Percentiles rank a stretch among this genome's conserved stretches.
These are phyloP conservation scores for Leucania comma DNA, from an alignment of 2,888 invertebrate species.

Conservation along the genomic window DNA sequence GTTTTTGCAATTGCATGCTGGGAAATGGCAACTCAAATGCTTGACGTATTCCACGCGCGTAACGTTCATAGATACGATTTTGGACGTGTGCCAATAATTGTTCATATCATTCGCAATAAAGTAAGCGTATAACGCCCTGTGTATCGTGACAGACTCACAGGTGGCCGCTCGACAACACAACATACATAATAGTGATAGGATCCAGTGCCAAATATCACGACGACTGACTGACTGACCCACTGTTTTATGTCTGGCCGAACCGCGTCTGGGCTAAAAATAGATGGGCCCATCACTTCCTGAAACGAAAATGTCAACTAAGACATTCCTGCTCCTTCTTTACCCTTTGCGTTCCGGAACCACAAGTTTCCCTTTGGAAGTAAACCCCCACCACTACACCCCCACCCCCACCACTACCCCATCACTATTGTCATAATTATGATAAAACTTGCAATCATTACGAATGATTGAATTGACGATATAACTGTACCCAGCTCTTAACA, in stretches of 20 bases:
- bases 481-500: no score
- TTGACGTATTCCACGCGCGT: conserved; percentile 24
- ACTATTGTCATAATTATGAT: not conserved
- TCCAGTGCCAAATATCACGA: conserved; percentile 54
- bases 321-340: no score
- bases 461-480: no score
- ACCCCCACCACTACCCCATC: no score
- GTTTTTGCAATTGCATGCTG: conserved; percentile 23
- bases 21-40: conserved; percentile 22
- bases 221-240: conserved; percentile 59
- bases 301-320: conserved; percentile 20
- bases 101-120: conserved; percentile 54
- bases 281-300: conserved; percentile 14
- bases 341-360: no score
- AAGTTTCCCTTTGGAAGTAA: no score
- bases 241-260: conserved; percentile 39
- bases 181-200: conserved; percentile 38
- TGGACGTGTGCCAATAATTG: conserved; percentile 60
- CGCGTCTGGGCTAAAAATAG: conserved; percentile 43
- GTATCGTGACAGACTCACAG: conserved; percentile 41
- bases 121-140: conserved; percentile 37
- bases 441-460: not conserved
- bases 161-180: conserved; percentile 38
- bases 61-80: conserved; percentile 39
- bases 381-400: no score